These are phyloP conservation scores for Thecophora atra DNA, from an alignment of 2,888 invertebrate species.

Conservation along the genomic window DNA sequence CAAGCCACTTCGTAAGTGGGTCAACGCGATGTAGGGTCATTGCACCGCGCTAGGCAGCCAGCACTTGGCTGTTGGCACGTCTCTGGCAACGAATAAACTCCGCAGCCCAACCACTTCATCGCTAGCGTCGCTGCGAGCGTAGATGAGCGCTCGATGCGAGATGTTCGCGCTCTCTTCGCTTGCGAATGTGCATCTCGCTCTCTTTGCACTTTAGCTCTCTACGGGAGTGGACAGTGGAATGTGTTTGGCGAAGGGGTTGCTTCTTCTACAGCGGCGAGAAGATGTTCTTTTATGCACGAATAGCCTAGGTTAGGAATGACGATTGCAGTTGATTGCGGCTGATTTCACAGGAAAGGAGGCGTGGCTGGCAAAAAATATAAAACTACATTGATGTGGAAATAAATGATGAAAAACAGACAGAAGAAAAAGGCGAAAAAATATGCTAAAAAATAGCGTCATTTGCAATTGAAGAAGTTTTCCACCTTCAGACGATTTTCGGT, in stretches of 20 bases:
- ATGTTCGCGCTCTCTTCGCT: constrained; percentile 7
- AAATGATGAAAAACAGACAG: no score
- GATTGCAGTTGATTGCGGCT: background rate
- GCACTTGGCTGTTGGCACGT: constrained; percentile 39
- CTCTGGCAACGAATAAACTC: constrained; percentile 25
- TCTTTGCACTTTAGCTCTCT: background rate
- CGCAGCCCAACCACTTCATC: constrained; percentile 33
- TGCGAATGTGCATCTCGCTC: background rate
- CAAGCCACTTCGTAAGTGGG: constrained; percentile 66
- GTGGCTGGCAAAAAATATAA: no score
- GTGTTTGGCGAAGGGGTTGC: background rate
- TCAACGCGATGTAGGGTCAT: constrained; percentile 67
- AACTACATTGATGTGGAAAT: no score
- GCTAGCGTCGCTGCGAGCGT: constrained; percentile 18
- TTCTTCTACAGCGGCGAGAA: constrained; percentile 11
- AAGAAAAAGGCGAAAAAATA: no score
- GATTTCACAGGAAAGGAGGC: background rate
- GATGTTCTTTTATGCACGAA: background rate
- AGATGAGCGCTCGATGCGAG: constrained; percentile 4
- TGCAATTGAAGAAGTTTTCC: no score
- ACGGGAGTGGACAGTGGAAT: background rate
- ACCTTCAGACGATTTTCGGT: no score
- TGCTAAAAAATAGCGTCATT: no score
- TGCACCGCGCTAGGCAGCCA: constrained; percentile 57
- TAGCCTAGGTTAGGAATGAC: constrained; percentile 33